These are phyloP conservation scores for Synaphobranchus kaupii DNA, from an alignment of 2,797 vertebrate species.

Conservation along the genomic window DNA sequence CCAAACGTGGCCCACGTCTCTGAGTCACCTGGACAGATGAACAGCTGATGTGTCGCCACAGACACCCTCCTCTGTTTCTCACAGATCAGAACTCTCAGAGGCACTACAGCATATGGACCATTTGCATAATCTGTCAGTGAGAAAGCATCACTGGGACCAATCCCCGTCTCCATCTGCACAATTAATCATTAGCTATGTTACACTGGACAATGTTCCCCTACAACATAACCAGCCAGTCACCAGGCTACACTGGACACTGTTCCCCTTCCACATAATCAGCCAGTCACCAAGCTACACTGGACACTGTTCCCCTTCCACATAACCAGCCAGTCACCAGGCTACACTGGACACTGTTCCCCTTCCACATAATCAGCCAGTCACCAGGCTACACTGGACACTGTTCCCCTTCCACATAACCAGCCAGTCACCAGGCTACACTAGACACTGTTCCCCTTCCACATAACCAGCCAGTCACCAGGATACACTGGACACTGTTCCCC, in stretches of 20 bases:
- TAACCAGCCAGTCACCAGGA: not conserved
- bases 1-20: not conserved
- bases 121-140: constrained; percentile 58
- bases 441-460: not conserved
- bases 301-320: not conserved
- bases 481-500: not conserved
- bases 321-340: not conserved
- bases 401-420: not conserved
- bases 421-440: not conserved
- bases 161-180: not conserved
- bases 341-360: not conserved
- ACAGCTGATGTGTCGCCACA: constrained; percentile 48
- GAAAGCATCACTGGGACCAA: constrained; percentile 33
- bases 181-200: not conserved
- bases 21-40: constrained; percentile 46
- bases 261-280: not conserved
- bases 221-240: not conserved
- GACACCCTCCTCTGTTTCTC: constrained; percentile 45
- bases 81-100: constrained; percentile 51
- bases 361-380: too few species aligned
- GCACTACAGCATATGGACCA: constrained; percentile 64
- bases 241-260: not conserved
- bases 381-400: not conserved
- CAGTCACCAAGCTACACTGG: not conserved
- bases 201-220: not conserved